Percentiles rank a stretch among this genome's conserved stretches.
phyloP scores from a whole-genome alignment of 2,888 invertebrate genomes.

The Strigamia maritima region DNA sequence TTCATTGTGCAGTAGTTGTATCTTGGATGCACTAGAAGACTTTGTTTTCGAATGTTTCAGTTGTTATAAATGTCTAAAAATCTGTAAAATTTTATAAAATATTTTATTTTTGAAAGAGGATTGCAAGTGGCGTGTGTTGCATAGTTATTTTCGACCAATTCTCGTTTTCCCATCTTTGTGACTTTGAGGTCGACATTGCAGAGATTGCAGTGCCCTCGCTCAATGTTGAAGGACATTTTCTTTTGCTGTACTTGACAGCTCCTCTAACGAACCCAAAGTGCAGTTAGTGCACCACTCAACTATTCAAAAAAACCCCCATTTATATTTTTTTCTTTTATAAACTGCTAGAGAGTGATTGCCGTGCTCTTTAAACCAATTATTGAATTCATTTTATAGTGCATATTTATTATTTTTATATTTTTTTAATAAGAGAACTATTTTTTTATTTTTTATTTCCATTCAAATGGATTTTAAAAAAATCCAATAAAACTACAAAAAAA shows the following conservation, averaged over 20 bases:
- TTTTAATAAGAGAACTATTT: neutral
- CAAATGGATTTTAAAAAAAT: neutral
- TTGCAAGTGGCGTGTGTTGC: neutral
- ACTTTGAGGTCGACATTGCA: constrained; percentile 1
- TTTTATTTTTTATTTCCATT: neutral
- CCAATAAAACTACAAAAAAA: neutral
- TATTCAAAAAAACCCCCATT: neutral
- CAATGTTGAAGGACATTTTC: constrained; percentile 1
- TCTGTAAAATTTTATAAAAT: neutral
- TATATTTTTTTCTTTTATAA: neutral
- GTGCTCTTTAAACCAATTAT: neutral
- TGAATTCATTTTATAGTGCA: neutral
- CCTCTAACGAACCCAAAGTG: neutral
- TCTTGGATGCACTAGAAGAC: no score
- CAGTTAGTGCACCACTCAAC: constrained; percentile 10
- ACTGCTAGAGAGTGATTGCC: neutral
- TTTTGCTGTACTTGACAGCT: constrained; percentile 15
- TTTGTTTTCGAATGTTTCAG: no score
- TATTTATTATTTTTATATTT: neutral
- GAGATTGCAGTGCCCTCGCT: neutral
- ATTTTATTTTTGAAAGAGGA: neutral
- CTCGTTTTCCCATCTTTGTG: constrained; percentile 3
- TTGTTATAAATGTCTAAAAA: no score
- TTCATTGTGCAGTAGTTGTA: no score
- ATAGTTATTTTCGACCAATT: neutral